Base-by-base conservation (phyloP, 2,888 invertebrate genomes). In the Drosophila mulleri region DNA sequence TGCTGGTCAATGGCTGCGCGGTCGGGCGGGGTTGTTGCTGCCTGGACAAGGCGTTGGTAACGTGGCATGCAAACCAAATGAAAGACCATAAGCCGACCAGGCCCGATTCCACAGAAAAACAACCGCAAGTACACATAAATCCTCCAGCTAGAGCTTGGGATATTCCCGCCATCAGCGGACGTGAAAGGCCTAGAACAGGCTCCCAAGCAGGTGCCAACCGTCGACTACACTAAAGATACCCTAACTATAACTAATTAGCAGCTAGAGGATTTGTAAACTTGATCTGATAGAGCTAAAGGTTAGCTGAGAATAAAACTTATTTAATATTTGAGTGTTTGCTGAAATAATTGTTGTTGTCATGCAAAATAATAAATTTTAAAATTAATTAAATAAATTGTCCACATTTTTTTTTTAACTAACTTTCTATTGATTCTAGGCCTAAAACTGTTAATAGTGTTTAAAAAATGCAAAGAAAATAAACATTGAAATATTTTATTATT, bases 61-160 rank as follows among this genome's bases (percentile, higher is more conserved):
- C 81, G 86, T 81, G 86, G 86, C 72, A 71, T 45, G 88, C 76
- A 80, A 80, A 56, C 69, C 53, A 82, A 88, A 72, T 67, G 44
- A 71, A 82, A 77, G 63, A 58, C 66, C 67, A 75, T 70, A 75
- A 82, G 72, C 74, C 62, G 45, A 37, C 29, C 47, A 41, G 12
- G 32, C 26, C 39, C 35, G 52, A 32, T 80, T 78, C 71, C 59
- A 45, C 54, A 70, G 76, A 82, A 83, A 80, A 58, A 54, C 77
- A 69, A 70, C 72, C 78, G 71, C 72, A 80, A 72, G 41, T 41
- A 29, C 18, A 42, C 66, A 74, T 78, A 70, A 78, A 78, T 77
- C 78, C 75, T 77, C 59, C n/a, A 41, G 8, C 44, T 11, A 52
- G 54, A 26, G 54, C 54, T 50, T 60, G 70, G 76, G 76, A 53